These are phyloP conservation scores for Phaedon cochleariae DNA, from an alignment of 2,888 invertebrate genomes.

Conservation along the genomic window DNA sequence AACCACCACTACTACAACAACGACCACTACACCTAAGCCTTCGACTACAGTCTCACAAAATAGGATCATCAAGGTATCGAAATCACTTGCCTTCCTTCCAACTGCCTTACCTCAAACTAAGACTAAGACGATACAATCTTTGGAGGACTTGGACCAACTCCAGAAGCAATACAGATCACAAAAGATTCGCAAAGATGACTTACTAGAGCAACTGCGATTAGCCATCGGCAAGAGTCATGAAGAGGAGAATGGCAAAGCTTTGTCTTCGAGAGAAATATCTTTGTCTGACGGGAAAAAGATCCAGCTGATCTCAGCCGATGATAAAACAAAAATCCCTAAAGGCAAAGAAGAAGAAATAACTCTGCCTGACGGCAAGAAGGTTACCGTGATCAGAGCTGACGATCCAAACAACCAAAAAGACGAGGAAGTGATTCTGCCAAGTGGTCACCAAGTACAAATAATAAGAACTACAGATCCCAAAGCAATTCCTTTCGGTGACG, in stretches of 20 bases:
- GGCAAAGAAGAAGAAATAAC: slow-evolving; percentile 63
- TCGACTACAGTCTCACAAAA: slow-evolving; percentile 58
- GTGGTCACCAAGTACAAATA: slow-evolving; percentile 77
- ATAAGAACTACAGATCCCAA: slow-evolving; percentile 56
- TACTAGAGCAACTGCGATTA: slow-evolving; percentile 77
- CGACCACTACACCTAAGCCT: slow-evolving; percentile 65
- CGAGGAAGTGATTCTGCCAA: slow-evolving; percentile 63
- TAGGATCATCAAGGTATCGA: slow-evolving; percentile 1
- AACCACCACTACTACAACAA: slow-evolving; percentile 73
- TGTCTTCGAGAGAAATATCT: slow-evolving; percentile 77
- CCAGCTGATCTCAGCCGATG: slow-evolving; percentile 67
- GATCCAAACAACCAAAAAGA: slow-evolving; percentile 64
- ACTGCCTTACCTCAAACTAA: slow-evolving; percentile 68
- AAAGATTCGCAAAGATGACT: slow-evolving; percentile 73
- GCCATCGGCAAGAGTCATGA: slow-evolving; percentile 74
- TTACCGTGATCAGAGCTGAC: slow-evolving; percentile 74
- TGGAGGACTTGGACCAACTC: slow-evolving; percentile 57
- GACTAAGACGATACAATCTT: slow-evolving; percentile 56
- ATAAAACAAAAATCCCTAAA: slow-evolving; percentile 46
- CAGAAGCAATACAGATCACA: slow-evolving; percentile 63
- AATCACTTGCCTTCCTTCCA: slow-evolving; percentile 48
- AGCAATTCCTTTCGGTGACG: slow-evolving; percentile 32
- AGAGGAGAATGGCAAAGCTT: slow-evolving; percentile 73
- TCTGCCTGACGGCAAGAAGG: slow-evolving; percentile 76
- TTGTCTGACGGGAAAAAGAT: slow-evolving; percentile 79